Conservation (phyloP, 2,113 vertebrate species). For the Actinemys pallida region DNA sequence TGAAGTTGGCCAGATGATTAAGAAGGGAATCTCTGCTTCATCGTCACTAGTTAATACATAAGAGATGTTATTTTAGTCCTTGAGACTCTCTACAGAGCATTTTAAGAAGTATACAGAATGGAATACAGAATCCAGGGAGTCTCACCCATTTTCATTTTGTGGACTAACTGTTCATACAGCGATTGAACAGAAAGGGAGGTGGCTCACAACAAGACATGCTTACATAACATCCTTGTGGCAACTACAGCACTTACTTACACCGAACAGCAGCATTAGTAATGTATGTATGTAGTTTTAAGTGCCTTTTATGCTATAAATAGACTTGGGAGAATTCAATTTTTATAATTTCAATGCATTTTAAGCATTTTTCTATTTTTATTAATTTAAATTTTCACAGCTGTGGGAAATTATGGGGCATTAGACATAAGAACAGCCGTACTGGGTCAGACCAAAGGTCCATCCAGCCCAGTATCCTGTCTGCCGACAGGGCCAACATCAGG, state of each 20-base stretch:
- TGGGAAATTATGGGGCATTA: neutral
- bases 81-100: neutral
- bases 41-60: neutral
- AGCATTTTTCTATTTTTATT: neutral
- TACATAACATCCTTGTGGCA: neutral
- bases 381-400: neutral
- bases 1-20: neutral
- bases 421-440: too few relatives aligned
- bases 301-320: neutral
- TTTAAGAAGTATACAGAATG: neutral
- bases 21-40: neutral
- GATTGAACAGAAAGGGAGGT: neutral
- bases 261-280: fast-evolving
- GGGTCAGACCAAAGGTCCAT: too few relatives aligned
- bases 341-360: neutral
- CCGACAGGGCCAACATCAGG: too few relatives aligned
- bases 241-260: neutral
- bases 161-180: neutral
- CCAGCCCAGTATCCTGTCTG: too few relatives aligned
- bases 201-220: neutral
- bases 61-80: fast-evolving
- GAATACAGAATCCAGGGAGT: neutral
- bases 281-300: neutral
- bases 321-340: neutral
- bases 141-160: neutral